Evolutionary conservation across 2,113 vertebrate genomes (phyloP), one percentile per base, ranked within the genome.

Genomic region (Aphelocoma coerulescens): DNA sequence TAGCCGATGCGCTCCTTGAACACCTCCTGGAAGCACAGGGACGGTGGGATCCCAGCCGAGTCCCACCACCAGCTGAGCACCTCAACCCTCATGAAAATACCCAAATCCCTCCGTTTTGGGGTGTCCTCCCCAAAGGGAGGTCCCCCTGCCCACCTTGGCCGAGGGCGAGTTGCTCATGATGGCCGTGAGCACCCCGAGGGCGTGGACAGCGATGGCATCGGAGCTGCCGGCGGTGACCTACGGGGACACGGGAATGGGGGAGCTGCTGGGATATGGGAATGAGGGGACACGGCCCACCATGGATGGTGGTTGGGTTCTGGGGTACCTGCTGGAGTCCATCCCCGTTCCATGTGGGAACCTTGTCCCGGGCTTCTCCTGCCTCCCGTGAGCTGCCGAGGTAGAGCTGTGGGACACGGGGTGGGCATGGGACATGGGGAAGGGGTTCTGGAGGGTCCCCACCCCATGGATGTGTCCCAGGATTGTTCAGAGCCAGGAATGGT

Each of bases 1-100:
- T 99, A 99, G 91, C 99, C 99, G 0, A 99, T 99, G 85, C 99
- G 98, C 78, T 99, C 99, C 96, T 99, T 99, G 95, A 99, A 99
- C 80, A 99, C 99, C 97, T 99, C 99, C 99, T 99, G 97, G 26
- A 61, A 35, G 19, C 44, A 91, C 11, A 39, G 22, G 5, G 49
- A 30, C 43, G 21, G 1, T 57, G 54, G 58, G 65, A 73, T 13
- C 24, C 16, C 9, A 3, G 2, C 41, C 1, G 3, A 76, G 58
- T 37, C 66, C 86, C 55, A 44, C 26, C 65, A 27, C 0, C 6
- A 13, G 48, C 77, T 54, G 54, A 39, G 37, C 19, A 9, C 68
- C 69, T 24, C 67, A 27, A 1, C 32, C 16, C 1, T 0, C 12
- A 10, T 11, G 27, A 6, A 12, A 69, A 22, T 0, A 6, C 51